phyloP scores from a whole-genome alignment of 2,888 invertebrate genomes.

The Erebia ligea region DNA sequence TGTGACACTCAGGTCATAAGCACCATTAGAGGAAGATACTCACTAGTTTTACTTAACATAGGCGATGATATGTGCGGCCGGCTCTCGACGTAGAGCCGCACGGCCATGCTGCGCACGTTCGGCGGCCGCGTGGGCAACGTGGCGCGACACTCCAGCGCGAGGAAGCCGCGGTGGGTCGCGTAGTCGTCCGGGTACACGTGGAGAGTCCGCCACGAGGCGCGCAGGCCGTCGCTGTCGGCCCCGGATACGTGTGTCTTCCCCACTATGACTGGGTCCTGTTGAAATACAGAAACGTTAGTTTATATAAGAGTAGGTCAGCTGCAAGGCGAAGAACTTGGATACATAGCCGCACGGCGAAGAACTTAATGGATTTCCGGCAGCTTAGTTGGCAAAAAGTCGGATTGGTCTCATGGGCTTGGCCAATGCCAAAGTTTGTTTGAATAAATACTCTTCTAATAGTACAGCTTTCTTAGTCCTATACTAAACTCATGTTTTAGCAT shows the following conservation, averaged over 20 bases:
- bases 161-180: slow-evolving; percentile 68
- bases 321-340: too few species aligned
- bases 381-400: too few species aligned
- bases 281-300: neutral
- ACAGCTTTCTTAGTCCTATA: too few species aligned
- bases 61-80: slow-evolving; percentile 76
- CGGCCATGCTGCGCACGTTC: slow-evolving; percentile 70
- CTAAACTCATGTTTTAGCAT: too few species aligned
- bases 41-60: slow-evolving; percentile 80
- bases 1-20: neutral
- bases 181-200: slow-evolving; percentile 75
- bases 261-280: slow-evolving; percentile 71
- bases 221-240: slow-evolving; percentile 71
- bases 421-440: too few species aligned
- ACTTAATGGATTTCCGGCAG: too few species aligned
- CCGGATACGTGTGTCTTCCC: slow-evolving; percentile 69
- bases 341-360: too few species aligned
- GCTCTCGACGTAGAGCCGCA: slow-evolving; percentile 70
- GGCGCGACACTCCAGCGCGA: slow-evolving; percentile 71
- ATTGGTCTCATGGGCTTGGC: too few species aligned
- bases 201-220: slow-evolving; percentile 73
- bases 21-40: slow-evolving; percentile 48
- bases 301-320: too few species aligned
- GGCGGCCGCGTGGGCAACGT: slow-evolving; percentile 67
- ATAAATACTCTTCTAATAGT: too few species aligned